Conservation (phyloP, 2,888 invertebrate species). For the Sipha maydis region DNA sequence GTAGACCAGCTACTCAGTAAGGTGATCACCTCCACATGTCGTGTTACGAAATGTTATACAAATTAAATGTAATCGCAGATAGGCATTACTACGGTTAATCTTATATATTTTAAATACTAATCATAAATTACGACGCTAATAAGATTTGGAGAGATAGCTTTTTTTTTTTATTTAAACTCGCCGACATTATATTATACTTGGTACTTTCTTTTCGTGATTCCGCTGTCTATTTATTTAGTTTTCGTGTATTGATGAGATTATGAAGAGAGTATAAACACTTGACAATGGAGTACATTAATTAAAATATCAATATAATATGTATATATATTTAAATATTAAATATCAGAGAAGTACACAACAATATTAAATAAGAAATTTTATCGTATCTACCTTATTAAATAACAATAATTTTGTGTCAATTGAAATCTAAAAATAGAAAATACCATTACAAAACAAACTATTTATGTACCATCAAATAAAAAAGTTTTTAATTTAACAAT, state of each 20-base stretch:
- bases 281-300: too few relatives aligned
- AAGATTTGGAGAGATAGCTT: background rate
- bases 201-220: background rate
- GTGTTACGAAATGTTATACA: slow-evolving; percentile 39
- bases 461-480: too few relatives aligned
- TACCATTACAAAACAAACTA: too few relatives aligned
- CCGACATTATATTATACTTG: background rate
- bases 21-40: background rate
- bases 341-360: too few relatives aligned
- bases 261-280: background rate
- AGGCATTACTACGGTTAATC: background rate
- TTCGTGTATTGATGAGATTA: background rate
- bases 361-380: too few relatives aligned
- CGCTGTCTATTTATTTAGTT: background rate
- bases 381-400: too few relatives aligned
- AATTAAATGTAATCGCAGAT: slow-evolving; percentile 13
- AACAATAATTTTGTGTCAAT: too few relatives aligned
- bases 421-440: too few relatives aligned
- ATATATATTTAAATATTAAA: too few relatives aligned
- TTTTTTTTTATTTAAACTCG: background rate
- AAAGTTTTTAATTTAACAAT: too few relatives aligned
- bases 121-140: background rate
- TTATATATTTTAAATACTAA: background rate
- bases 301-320: too few relatives aligned
- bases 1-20: background rate